Evolutionary conservation across 2,888 invertebrate genomes (phyloP), one percentile per base, ranked within the genome.

Genomic region (Oligia fasciuncula): DNA sequence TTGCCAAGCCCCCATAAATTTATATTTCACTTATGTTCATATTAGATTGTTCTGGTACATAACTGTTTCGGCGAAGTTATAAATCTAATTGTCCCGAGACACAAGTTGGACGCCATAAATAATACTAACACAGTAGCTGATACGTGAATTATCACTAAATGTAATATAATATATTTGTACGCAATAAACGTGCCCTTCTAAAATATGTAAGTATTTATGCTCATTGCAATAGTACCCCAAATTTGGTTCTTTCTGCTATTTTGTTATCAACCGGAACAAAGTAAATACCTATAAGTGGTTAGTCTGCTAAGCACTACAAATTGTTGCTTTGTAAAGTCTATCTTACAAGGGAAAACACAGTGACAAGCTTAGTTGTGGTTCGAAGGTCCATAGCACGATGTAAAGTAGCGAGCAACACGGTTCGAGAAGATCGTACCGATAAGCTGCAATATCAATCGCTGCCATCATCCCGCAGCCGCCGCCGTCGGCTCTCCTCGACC

Each of bases 41-140:
- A 77, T 73, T 71, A 79, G 43, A 84, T 84, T 86, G 73, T 80
- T 77, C 78, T 65, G 69, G 23, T 77, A 74, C 68, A 60, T 40
- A 63, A 72, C 67, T 85, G 63, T 49, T 79, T 83, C 77, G 46
- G 40, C 57, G 51, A 83, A 86, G 86, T 83, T 84, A 63, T 84
- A 66, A 86, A 78, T 74, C 60, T 67, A 74, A 69, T 78, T 84
- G 46, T 73, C 54, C 14, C 46, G 40, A 85, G 23, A 72, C 65
- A 71, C 60, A 80, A 84, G 43, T 75, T 74, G 63, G 54, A 51
- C 73, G 65, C 51, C 73, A 73, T 66, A 79, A 78, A 63, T 70
- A 84, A 77, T 85, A 72, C 51, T 78, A 62, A 73, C 23, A 51
- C 43, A 70, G 73, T 63, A 57, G 35, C 69, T 73, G 54, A 43